These are phyloP conservation scores for Tethya wilhelma DNA, from an alignment of 37 sponge, comb jelly and placozoan genomes.

Conservation along the genomic window DNA sequence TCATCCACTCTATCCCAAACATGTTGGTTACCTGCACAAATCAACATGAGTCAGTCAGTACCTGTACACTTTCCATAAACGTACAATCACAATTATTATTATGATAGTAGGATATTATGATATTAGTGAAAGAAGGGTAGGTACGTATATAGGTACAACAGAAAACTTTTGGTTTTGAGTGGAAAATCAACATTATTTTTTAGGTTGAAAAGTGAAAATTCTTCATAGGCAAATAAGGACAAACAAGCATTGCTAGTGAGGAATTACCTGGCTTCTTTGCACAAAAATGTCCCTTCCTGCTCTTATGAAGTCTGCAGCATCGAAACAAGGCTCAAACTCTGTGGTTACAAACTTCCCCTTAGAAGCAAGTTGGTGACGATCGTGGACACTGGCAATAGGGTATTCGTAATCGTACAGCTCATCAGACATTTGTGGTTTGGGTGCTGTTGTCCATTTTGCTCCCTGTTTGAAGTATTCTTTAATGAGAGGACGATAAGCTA, in stretches of 20 bases:
- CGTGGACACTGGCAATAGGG: conserved; percentile 5
- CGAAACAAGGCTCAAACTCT: conserved; percentile 84
- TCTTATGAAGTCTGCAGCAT: conserved; percentile 83
- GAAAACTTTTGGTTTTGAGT: too few relatives aligned
- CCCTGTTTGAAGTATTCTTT: conserved; percentile 70
- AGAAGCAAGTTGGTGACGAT: conserved; percentile 32
- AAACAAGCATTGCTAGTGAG: background rate
- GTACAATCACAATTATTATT: background rate
- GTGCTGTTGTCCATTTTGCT: conserved; percentile 76
- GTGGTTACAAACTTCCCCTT: conserved; percentile 74
- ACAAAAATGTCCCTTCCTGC: conserved; percentile 82
- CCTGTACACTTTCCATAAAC: background rate
- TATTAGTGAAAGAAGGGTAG: too few relatives aligned
- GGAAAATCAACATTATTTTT: too few relatives aligned
- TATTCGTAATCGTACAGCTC: conserved; percentile 66
- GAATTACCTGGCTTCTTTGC: conserved; percentile 72
- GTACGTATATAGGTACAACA: too few relatives aligned
- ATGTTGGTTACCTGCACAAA: conserved; percentile 66
- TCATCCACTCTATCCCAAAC: conserved; percentile 79
- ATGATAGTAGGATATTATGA: too few relatives aligned
- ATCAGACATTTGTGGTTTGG: conserved; percentile 72
- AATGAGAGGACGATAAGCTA: conserved; percentile 66
- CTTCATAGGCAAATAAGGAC: background rate
- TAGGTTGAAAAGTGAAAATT: background rate
- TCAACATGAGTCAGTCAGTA: background rate